Base-by-base conservation (phyloP, 2,797 vertebrate species). In the Xyrichtys novacula region DNA sequence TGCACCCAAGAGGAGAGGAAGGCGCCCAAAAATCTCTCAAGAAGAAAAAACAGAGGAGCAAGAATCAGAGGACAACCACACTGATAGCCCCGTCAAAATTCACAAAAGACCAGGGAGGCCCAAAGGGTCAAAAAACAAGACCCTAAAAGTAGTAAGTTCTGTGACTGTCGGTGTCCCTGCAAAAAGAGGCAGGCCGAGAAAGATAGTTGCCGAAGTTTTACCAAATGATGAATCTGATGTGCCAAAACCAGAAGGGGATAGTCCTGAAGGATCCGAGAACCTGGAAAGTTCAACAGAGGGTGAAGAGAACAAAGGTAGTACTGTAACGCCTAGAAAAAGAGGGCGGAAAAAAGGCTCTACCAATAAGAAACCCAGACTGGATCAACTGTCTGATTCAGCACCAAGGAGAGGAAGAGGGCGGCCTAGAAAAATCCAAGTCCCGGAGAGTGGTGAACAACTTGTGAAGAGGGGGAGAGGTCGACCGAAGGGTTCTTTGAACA, bases 401-500 rank as follows among this genome's bases (percentile, higher is more conserved):
- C 73, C 22, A 43, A 63, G 39, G 64, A 52, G 4, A 80, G 79
- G 0, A 80, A 76, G 49, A 92, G 88, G 32, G 11, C 16, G 1
- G 22, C 89, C 90, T 0, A 84, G 64, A 52, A 89, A 83, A 73
- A 61, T 0, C 11, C 1, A 12, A 16, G 40, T 38, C 23, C 43
- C 42, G 9, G 44, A 31, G 3, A 67, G 42, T 0, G 10, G 1
- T 16, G 40, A 49, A 4, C 20, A 42, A 44, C n/a, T 52, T 2
- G 19, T 1, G 0, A 91, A 84, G 47, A 88, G 74, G 36, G 81
- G 85, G 15, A 65, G 89, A 60, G 93, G 93, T 29, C 83, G 93
- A 23, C 94, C 94, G 0, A 91, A 89, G 71, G 92, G 93, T 4
- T 93, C 93, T 9, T 44, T 74, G 25, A 91, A 90, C 44, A 93